These are phyloP conservation scores for Agrenia bidenticulata DNA, from an alignment of 2,888 invertebrate genomes.

Conservation along the genomic window DNA sequence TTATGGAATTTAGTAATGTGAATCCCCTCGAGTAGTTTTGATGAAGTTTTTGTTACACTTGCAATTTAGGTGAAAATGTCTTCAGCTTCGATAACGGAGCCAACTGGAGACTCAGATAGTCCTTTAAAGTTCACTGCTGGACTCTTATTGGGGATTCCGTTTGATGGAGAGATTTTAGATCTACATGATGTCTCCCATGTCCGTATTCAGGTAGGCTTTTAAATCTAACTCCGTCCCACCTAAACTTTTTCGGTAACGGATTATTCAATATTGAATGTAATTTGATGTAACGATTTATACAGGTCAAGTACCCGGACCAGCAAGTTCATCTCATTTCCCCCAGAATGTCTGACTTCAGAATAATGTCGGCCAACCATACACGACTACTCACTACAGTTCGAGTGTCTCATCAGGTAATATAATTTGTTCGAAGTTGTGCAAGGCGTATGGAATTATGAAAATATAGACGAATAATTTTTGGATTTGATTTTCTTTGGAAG, in stretches of 20 bases:
- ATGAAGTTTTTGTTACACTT: slow-evolving; percentile 6
- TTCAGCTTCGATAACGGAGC: slow-evolving; percentile 78
- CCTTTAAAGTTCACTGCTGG: slow-evolving; percentile 91
- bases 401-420: slow-evolving; percentile 82
- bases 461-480: too few species aligned
- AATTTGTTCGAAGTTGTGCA: background rate
- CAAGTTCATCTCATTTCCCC: slow-evolving; percentile 81
- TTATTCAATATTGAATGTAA: too few species aligned
- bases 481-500: slow-evolving; percentile 26
- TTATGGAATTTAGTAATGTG: background rate
- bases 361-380: slow-evolving; percentile 54
- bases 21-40: background rate
- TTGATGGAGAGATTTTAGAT: slow-evolving; percentile 83
- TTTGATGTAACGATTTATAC: slow-evolving; percentile 3
- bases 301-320: slow-evolving; percentile 80
- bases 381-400: slow-evolving; percentile 82
- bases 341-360: slow-evolving; percentile 72
- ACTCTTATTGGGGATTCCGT: slow-evolving; percentile 78
- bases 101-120: slow-evolving; percentile 75
- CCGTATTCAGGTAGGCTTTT: slow-evolving; percentile 73
- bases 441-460: too few species aligned
- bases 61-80: slow-evolving; percentile 70
- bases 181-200: slow-evolving; percentile 72
- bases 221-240: too few species aligned
- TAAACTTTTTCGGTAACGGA: too few species aligned